A percentile compares a stretch with the other conserved stretches of the same genome.
phyloP scores from a whole-genome alignment of 2,113 vertebrate genomes.

The Aptenodytes patagonicus region DNA sequence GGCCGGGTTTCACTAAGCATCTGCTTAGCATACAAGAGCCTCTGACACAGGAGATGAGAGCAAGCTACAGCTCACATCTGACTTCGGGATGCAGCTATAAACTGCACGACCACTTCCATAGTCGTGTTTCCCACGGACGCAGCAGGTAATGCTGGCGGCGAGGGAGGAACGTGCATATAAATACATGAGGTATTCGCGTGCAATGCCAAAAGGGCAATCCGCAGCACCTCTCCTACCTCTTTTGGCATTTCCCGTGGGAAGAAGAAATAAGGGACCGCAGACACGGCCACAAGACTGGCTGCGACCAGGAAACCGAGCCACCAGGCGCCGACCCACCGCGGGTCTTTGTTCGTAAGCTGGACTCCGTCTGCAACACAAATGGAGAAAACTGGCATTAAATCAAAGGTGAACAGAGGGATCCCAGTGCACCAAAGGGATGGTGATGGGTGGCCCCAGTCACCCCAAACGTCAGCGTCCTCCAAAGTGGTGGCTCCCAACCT shows the following conservation, averaged over 20 bases:
- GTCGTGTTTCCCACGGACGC: rapidly evolving
- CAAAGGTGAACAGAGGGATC: rapidly evolving
- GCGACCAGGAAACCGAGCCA: constrained; percentile 93
- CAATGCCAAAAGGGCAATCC: not conserved
- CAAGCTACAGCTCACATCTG: not conserved
- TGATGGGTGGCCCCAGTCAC: not conserved
- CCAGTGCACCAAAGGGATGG: not conserved
- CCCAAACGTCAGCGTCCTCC: not conserved
- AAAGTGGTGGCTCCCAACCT: not conserved
- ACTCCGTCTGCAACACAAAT: constrained; percentile 72
- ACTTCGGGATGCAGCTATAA: not conserved
- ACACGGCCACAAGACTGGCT: constrained; percentile 77
- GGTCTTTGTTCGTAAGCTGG: constrained; percentile 73
- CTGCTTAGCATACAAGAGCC: not conserved
- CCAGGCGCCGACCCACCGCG: constrained; percentile 95
- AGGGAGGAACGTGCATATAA: rapidly evolving
- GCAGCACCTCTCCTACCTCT: constrained; percentile 69
- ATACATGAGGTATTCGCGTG: rapidly evolving
- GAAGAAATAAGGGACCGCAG: constrained; percentile 88
- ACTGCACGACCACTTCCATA: not conserved
- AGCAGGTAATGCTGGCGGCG: not conserved
- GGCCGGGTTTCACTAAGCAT: not conserved
- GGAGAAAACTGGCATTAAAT: not conserved
- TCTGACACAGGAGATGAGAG: not conserved
- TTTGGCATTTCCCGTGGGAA: constrained; percentile 85